A percentile compares a stretch with the other conserved stretches of the same genome.
Evolutionary conservation across 2,888 invertebrate genomes (phyloP).

Genomic region (Drosophila cyrtoloma): DNA sequence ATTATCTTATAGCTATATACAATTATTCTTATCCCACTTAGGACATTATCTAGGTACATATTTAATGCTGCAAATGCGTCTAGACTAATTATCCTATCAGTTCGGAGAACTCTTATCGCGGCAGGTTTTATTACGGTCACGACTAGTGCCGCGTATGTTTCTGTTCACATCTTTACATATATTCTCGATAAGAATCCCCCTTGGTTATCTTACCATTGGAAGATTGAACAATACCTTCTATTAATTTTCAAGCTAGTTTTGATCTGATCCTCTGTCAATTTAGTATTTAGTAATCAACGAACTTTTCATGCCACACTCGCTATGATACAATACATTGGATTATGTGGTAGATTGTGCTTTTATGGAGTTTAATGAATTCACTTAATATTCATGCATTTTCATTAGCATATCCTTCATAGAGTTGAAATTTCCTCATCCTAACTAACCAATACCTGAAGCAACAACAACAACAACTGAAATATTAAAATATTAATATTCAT

Average conservation of each 20-base stretch:
- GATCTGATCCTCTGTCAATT: background rate
- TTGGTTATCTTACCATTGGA: no score
- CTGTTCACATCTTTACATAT: no score
- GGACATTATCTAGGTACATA: no score
- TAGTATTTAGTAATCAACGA: background rate
- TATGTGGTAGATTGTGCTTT: background rate
- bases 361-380: background rate
- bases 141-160: no score
- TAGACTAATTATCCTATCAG: no score
- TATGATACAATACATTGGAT: background rate
- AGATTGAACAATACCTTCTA: background rate
- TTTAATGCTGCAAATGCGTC: no score
- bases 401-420: slow-evolving; percentile 1
- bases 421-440: background rate
- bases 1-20: no score
- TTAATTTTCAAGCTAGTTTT: background rate
- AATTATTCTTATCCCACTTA: background rate
- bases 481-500: slow-evolving; percentile 56
- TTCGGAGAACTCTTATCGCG: no score
- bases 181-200: no score
- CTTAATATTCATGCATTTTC: slow-evolving; percentile 7
- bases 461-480: background rate
- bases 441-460: background rate
- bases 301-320: background rate
- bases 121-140: no score